A percentile compares a stretch with the other conserved stretches of the same genome.
phyloP scores from a whole-genome alignment of 2,888 invertebrate genomes.

The Lydus trimaculatus region DNA sequence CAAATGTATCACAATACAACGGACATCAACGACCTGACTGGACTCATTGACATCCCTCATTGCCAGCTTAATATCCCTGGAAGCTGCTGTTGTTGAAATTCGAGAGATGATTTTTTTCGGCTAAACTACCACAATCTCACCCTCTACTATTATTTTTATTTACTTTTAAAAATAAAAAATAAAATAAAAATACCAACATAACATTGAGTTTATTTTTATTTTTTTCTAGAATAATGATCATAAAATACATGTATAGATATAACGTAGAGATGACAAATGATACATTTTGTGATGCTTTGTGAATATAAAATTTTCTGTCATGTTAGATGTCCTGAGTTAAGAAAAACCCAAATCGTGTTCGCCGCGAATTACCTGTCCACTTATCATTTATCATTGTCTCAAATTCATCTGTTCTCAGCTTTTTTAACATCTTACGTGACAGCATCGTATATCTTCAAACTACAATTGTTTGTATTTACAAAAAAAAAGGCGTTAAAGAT shows the following conservation, averaged over 20 bases:
- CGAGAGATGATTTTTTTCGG: background rate
- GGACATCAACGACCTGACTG: constrained; percentile 3
- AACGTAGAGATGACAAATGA: background rate
- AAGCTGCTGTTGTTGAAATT: constrained; percentile 1
- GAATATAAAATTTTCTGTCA: constrained; percentile 15
- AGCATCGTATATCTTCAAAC: background rate
- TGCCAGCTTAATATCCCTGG: background rate
- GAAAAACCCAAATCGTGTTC: constrained; percentile 1
- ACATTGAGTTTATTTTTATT: background rate
- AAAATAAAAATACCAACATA: no score
- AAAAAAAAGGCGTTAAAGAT: background rate
- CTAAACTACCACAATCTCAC: background rate
- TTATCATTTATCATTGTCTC: constrained; percentile 16
- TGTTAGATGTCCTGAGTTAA: background rate
- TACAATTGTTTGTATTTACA: constrained; percentile 5
- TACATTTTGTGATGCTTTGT: background rate
- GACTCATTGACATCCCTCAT: constrained; percentile 14
- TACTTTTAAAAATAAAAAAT: no score
- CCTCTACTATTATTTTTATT: background rate
- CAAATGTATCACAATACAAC: constrained; percentile 1
- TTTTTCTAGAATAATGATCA: no score
- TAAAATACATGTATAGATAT: background rate
- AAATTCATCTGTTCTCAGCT: constrained; percentile 16
- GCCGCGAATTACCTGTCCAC: constrained; percentile 13
- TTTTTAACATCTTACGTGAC: constrained; percentile 1